A percentile compares a stretch with the other conserved stretches of the same genome.
Evolutionary conservation across 2,888 invertebrate species (phyloP).

Genomic region (Tachina grossa): DNA sequence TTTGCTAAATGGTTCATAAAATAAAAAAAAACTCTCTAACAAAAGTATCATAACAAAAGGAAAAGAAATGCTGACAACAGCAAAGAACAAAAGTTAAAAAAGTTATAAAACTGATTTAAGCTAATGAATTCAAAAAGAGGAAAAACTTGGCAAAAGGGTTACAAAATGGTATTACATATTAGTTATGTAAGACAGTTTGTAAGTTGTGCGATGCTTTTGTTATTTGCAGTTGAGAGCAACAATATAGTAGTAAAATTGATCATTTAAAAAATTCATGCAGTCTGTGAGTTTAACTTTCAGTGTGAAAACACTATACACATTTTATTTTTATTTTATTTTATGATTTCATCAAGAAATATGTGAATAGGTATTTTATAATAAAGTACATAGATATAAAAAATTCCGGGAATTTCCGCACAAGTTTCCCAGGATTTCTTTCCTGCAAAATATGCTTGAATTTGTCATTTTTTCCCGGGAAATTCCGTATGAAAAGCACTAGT

Average conservation of each 20-base stretch:
- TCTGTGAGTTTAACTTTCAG: no score
- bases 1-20: constrained; percentile 35
- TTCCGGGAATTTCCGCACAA: no score
- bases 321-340: no score
- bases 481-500: no score
- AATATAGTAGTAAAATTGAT: not conserved
- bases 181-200: not conserved
- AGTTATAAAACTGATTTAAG: constrained; percentile 46
- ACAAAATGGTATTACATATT: constrained; percentile 10
- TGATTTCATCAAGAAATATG: no score
- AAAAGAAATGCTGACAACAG: constrained; percentile 20
- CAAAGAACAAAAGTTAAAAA: constrained; percentile 27
- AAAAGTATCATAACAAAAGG: constrained; percentile 5
- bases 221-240: not conserved
- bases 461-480: no score
- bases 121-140: constrained; percentile 28
- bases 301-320: no score
- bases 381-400: no score
- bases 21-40: constrained; percentile 7
- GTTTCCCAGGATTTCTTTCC: no score
- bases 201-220: not conserved
- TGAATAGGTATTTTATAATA: no score
- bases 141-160: constrained; percentile 5
- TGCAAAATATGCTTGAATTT: no score
- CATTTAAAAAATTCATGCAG: no score